These are phyloP conservation scores for Drosophila anceps DNA, from an alignment of 2,888 invertebrate genomes.

Conservation along the genomic window DNA sequence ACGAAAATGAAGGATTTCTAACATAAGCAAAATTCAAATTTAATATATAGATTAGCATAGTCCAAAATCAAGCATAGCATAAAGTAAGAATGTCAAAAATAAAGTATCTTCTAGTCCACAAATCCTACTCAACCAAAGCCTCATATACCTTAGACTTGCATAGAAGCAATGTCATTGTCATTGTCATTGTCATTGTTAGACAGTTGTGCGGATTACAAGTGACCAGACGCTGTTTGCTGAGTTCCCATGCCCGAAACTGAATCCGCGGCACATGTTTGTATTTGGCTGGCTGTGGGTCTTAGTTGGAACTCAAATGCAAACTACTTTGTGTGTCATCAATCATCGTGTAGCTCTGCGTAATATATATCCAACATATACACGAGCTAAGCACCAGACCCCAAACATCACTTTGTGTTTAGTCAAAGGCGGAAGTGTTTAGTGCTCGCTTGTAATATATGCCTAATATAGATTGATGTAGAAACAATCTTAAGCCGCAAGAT, in stretches of 20 bases:
- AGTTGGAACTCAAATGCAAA: constrained; percentile 61
- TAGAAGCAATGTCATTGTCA: constrained; percentile 50
- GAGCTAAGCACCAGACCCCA: constrained; percentile 1
- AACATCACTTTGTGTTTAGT: constrained; percentile 52
- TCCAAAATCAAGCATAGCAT: not conserved
- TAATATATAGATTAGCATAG: too few species aligned
- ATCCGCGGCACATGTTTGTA: constrained; percentile 59
- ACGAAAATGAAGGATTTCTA: too few species aligned
- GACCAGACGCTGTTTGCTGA: constrained; percentile 35
- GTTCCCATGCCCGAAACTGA: constrained; percentile 21
- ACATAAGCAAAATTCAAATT: too few species aligned
- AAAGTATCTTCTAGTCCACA: not conserved
- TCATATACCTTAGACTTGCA: not conserved
- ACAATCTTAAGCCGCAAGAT: constrained; percentile 54
- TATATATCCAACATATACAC: constrained; percentile 7
- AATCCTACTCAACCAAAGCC: too few species aligned
- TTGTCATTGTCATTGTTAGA: constrained; percentile 42
- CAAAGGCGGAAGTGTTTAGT: constrained; percentile 69
- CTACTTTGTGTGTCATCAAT: constrained; percentile 69
- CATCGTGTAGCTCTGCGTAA: constrained; percentile 43
- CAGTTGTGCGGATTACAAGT: constrained; percentile 59
- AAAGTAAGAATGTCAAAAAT: too few species aligned
- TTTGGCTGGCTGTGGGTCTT: constrained; percentile 41
- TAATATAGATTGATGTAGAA: constrained; percentile 71
- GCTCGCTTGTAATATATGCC: constrained; percentile 33